Base-by-base conservation (phyloP, 2,113 vertebrate species). In the Lota lota region DNA sequence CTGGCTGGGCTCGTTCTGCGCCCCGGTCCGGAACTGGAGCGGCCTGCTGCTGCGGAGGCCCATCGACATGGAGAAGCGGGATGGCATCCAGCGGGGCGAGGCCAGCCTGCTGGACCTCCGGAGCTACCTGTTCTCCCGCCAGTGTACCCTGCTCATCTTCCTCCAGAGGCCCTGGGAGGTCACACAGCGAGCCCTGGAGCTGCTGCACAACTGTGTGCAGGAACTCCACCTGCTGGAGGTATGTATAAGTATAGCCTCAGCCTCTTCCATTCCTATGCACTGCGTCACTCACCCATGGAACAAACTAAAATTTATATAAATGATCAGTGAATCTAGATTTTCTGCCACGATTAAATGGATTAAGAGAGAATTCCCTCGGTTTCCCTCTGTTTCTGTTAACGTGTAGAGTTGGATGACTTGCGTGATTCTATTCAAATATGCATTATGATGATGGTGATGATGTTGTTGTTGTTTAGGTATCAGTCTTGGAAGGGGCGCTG, bases 31-130 rank as follows among this genome's bases (percentile, higher is more conserved):
- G 68, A 95, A 91, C 91, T 99, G 97, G 97, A 95, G 93, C 1
- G 97, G 97, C 19, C 77, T 99, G 82, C 80, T 95, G 54, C 94
- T 99, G 5, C 91, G 97, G 36, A 92, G 96, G 18, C 97, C 97
- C 8, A 99, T 99, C 60, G 97, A 99, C 77, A 99, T 99, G 97
- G 96, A 98, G 90, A 99, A 98, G 84, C 90, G 97, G 16, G 95
- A 95, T 6, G 76, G 95, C 69, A 95, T 99, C 61, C 97, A 97
- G 90, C 93, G 86, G 18, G 92, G 94, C 5, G 93, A 95, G 69
- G 96, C 97, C 53, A 95, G 94, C 22, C 90, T 99, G 64, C 83
- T 99, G 72, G 97, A 99, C 75, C 91, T 99, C 83, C 94, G 97
- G 20, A 98, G 97, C 82, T 99, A 99, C 88, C 91, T 99, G 5